Evolutionary conservation across 2,113 vertebrate genomes (phyloP), one percentile per base, ranked within the genome.

Genomic region (Megaleporinus macrocephalus): DNA sequence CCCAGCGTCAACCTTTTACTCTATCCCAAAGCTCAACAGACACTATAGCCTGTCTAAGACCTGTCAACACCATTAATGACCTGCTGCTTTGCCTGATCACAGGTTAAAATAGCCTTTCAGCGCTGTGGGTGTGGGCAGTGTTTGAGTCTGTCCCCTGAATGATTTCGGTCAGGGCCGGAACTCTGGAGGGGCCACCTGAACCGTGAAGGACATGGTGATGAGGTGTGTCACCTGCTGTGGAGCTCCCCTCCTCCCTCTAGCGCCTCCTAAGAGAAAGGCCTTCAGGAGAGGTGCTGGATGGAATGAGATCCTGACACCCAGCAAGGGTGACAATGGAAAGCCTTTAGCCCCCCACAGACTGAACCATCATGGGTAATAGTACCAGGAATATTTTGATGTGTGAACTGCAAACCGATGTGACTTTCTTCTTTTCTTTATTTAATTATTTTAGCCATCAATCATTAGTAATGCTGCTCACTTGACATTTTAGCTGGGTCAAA

Each of bases 81-180:
- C 27, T 4, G 66, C 71, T 73, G 49, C 71, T 18, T 73, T 73
- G 26, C 26, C 27, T 27, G 51, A 55, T 53, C 71, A 33, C 49
- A 51, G 66, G 71, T 53, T 27, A 73, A 49, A 73, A 29, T 55
- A 12, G 49, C 49, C 22, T 73, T 53, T 53, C 47, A 73, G 71
- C 65, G 12, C 1, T 33, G 29, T 22, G 18, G 33, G 33, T 69
- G 41, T 26, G 12, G 62, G 62, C 62, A 44, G 66, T 22, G 26
- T 33, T 76, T 51, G 53, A 82, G 51, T 82, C 57, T 70, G 80
- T 70, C 73, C 80, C 14, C 73, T 59, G 65, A 82, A 82, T 62
- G 65, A 76, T 65, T 59, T 61, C 14, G 75, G 36, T 70, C 73
- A 6, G 27, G 24, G 30, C 36, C 5, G 41, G 57, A 77, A 30